Base-by-base conservation (phyloP, 2,797 vertebrate species). In the Columba guinea region DNA sequence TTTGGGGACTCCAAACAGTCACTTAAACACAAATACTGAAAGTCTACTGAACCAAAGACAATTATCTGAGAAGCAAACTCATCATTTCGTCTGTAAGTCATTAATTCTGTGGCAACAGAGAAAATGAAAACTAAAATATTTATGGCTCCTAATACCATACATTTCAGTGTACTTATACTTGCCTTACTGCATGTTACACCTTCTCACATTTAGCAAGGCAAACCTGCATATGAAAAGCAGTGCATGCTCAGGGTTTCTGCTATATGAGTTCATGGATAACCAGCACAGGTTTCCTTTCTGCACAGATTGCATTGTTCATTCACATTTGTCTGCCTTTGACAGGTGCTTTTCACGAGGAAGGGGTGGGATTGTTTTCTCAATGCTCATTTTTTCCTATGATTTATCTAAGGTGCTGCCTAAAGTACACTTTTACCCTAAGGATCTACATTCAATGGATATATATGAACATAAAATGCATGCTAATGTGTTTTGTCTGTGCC, bases 41-140 rank as follows among this genome's bases (percentile, higher is more conserved):
- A 90, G 58, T 77, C 27, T 87, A 58, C 37, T 89, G 67, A 82
- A 94, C 71, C 32, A 21, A 96, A 96, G 64, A 64, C 67, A 92
- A 88, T 95, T 95, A 90, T 26, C 79, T 63, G 51, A 89, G 87
- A 79, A 78, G 30, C 19, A 91, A 91, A 83, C 16, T 74, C 22
- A 37, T 71, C 70, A 41, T 84, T 92, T 93, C 53, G 51, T 86
- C 46, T 63, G 10, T 69, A 86, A 90, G 49, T 86, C 58, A 85
- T 92, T 93, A 69, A 88, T 82, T 73, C 76, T 88, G 51, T 62
- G 35, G 26, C 37, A 71, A 60, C 2, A 88, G 15, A 60, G 74
- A 87, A 96, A 95, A 93, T 62, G 41, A 92, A 91, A 95, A 80
- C 46, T 92, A 44, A 95, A 96, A 82, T 94, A 95, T 93, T 89